A percentile compares a stretch with the other conserved stretches of the same genome.
phyloP scores from a whole-genome alignment of 1,140 invertebrate genomes.

The Episyrphus balteatus region DNA sequence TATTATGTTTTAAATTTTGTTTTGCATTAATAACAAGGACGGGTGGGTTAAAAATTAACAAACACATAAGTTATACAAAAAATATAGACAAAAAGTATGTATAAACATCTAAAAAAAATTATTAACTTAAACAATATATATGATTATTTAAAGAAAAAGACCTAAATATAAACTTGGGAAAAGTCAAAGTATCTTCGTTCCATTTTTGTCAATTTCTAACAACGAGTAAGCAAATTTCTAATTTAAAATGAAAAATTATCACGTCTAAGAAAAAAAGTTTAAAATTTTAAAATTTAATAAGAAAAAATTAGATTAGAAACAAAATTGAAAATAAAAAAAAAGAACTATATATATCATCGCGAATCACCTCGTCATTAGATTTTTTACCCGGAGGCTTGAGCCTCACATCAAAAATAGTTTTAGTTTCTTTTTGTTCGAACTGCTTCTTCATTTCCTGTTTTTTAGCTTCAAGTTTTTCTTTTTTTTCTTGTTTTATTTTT shows the following conservation, averaged over 20 bases:
- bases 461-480: background rate
- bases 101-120: no score
- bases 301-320: no score
- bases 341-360: background rate
- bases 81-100: no score
- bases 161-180: background rate
- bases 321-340: no score
- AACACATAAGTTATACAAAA: no score
- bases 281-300: background rate
- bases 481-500: background rate
- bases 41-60: no score
- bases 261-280: background rate
- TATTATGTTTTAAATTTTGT: no score
- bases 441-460: background rate
- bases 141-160: no score
- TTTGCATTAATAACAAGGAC: no score
- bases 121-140: background rate
- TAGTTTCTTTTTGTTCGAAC: slow-evolving; percentile 8
- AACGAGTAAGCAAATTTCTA: no score
- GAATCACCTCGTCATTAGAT: background rate
- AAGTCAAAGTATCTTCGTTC: background rate
- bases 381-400: slow-evolving; percentile 11
- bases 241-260: background rate
- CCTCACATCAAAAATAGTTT: slow-evolving; percentile 19
- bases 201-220: background rate